These are phyloP conservation scores for Pandemis heparana DNA, from an alignment of 2,888 invertebrate species.

Conservation along the genomic window DNA sequence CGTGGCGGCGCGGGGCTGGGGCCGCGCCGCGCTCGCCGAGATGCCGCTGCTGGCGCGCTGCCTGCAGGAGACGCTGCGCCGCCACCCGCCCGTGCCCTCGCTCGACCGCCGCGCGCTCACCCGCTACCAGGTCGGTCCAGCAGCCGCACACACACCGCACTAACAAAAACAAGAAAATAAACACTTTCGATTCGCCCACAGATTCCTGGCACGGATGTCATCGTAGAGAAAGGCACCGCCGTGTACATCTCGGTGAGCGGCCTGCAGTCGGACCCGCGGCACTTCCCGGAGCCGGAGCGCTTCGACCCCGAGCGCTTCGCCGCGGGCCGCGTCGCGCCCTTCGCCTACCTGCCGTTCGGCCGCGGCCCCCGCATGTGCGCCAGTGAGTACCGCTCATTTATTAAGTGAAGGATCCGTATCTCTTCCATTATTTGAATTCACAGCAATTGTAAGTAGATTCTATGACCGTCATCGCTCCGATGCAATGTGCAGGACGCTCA, in stretches of 20 bases:
- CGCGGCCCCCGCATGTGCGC: not conserved
- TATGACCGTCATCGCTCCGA: too few relatives aligned
- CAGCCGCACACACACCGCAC: not conserved
- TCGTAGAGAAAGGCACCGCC: not conserved
- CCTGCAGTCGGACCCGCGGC: not conserved
- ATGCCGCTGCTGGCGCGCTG: slow-evolving; percentile 1
- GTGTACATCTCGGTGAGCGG: not conserved
- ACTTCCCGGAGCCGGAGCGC: not conserved
- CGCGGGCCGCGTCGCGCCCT: not conserved
- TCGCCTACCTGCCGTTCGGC: not conserved
- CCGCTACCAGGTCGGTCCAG: not conserved
- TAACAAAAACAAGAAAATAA: not conserved
- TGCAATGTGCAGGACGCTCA: too few relatives aligned
- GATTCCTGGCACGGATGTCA: not conserved
- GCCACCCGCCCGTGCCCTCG: not conserved
- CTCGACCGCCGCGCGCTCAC: not conserved
- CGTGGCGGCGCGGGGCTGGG: not conserved
- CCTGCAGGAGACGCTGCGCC: not conserved
- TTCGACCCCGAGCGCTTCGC: not conserved
- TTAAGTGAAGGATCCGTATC: too few relatives aligned
- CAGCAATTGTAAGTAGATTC: too few relatives aligned
- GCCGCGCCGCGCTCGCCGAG: not conserved
- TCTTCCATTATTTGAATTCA: too few relatives aligned
- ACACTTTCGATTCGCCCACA: not conserved
- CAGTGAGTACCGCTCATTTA: not conserved